Evolutionary conservation across 2,888 invertebrate species (phyloP), one percentile per base, ranked within the genome.

Genomic region (Leucania comma): DNA sequence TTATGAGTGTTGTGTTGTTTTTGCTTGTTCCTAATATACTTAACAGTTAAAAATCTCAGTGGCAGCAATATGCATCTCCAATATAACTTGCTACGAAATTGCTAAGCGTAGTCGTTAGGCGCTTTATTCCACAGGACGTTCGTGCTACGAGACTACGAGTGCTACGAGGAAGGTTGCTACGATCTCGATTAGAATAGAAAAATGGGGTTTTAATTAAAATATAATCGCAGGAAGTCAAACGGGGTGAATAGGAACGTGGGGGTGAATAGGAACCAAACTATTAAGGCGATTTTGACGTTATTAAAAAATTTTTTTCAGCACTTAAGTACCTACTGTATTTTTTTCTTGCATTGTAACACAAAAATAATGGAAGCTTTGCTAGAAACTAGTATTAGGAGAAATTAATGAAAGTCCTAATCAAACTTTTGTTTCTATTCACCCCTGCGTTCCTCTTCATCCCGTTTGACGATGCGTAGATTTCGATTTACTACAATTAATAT

Each of bases 1-100:
- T 58, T 76, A 70, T 22, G n/a, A 66, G 58, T 67, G 58, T 65
- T 58, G 63, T 65, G 64, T 78, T 80, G 74, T 51, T 50, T 50
- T 77, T 42, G 0, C 46, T n/a, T 17, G 17, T 63, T 14, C n/a
- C 14, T n/a, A n/a, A n/a, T n/a, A 63, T 51, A 51, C 29, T 1
- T 22, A 17, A 50, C 3, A 24, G 10, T 10, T 9, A 14, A 62
- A 20, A 26, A 3, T 5, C 17, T 24, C n/a, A 2, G 14, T 2
- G 54, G 20, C 20, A 38, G 8, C 6, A 38, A 29, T 24, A 1
- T n/a, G 24, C 17, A 20, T 50, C 4, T 48, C 17, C 20, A 53
- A 35, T 68, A 24, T 53, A 12, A 38, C 46, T 35, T 22, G n/a
- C 58, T 54, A 42, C 58, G 58, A 38, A 38, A 17, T 68, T 74